Percentiles rank a stretch among this genome's conserved stretches.
These are phyloP conservation scores for Brachionus angularis DNA, from an alignment of 1,140 invertebrate genomes.

Conservation along the genomic window DNA sequence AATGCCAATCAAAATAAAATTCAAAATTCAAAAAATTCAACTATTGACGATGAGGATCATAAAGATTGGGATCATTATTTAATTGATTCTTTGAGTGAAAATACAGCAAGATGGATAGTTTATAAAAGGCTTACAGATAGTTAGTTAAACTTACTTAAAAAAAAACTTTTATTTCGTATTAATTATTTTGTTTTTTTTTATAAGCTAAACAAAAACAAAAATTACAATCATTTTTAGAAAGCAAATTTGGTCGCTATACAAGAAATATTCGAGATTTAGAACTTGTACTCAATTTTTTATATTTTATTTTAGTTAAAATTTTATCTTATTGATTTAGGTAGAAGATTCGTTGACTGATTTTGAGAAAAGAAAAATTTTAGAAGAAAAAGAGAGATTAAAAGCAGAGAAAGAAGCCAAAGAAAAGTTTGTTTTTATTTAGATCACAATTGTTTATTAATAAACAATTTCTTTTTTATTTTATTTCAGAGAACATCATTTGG, in stretches of 20 bases:
- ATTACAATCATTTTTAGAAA: constrained; percentile 2
- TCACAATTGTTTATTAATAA: too few species aligned
- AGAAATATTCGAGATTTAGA: background rate
- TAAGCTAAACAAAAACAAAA: constrained; percentile 26
- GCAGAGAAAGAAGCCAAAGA: background rate
- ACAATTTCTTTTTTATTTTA: too few species aligned
- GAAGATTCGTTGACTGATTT: constrained; percentile 3
- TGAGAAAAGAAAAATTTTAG: constrained; percentile 8
- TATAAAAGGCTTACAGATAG: background rate
- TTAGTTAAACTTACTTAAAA: too few species aligned
- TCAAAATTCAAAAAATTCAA: background rate
- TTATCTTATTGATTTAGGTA: background rate
- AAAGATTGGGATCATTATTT: constrained; percentile 29
- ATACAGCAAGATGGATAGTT: constrained; percentile 30
- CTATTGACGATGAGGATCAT: background rate
- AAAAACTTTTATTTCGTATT: too few species aligned
- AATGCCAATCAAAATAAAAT: background rate
- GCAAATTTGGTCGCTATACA: constrained; percentile 9
- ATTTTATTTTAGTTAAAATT: background rate
- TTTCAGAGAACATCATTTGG: background rate
- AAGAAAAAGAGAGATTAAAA: constrained; percentile 21
- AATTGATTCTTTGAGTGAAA: constrained; percentile 26
- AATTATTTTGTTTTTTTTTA: too few species aligned
- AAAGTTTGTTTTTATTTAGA: too few species aligned
- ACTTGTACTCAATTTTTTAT: background rate